Evolutionary conservation across 1,140 invertebrate genomes (phyloP).

Genomic region (Nautilus pompilius): DNA sequence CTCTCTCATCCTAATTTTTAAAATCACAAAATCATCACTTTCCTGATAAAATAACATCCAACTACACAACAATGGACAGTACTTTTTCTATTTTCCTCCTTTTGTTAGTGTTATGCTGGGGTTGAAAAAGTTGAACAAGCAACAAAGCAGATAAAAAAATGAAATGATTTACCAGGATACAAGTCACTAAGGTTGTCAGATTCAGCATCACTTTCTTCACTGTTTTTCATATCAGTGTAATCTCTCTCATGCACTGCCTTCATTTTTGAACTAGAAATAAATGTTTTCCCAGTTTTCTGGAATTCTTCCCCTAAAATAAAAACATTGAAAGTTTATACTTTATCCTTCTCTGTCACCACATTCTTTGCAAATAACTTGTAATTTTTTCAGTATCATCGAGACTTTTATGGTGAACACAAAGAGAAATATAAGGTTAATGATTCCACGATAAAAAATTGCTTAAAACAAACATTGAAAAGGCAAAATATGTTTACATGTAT

Average conservation of each 20-base stretch:
- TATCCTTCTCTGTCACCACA: background rate
- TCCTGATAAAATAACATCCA: too few species aligned
- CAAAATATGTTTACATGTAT: background rate
- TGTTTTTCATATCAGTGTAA: slow-evolving; percentile 3
- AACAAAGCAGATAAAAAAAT: background rate
- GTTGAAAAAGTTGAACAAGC: background rate
- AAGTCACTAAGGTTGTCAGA: slow-evolving; percentile 23
- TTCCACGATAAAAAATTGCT: background rate
- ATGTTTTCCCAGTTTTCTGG: slow-evolving; percentile 29
- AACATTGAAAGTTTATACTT: background rate
- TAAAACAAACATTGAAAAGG: background rate
- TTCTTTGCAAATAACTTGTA: background rate
- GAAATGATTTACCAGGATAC: slow-evolving; percentile 12
- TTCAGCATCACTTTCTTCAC: slow-evolving; percentile 17
- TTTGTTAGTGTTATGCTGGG: too few species aligned
- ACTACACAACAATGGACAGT: too few species aligned
- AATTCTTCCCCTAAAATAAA: slow-evolving; percentile 30
- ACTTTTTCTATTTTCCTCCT: too few species aligned
- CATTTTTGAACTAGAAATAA: slow-evolving; percentile 14
- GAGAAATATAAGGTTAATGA: background rate
- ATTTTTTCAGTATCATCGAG: too few species aligned
- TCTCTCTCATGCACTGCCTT: background rate
- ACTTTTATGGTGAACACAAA: background rate
- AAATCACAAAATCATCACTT: too few species aligned
- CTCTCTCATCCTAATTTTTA: too few species aligned